These are phyloP conservation scores for Cryptus viduatorius DNA, from an alignment of 2,888 invertebrate genomes.

Conservation along the genomic window DNA sequence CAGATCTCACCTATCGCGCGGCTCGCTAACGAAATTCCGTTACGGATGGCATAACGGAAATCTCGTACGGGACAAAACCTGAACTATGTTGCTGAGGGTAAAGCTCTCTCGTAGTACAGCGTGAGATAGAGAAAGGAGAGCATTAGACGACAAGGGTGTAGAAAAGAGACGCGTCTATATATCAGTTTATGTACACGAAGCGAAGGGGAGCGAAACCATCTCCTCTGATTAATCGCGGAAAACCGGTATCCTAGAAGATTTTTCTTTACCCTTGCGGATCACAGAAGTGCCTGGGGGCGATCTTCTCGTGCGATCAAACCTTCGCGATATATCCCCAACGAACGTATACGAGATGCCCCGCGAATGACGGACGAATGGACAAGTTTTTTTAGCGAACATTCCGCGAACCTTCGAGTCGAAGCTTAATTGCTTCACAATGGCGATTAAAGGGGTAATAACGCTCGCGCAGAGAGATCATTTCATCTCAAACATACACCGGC, in stretches of 20 bases:
- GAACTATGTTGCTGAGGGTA: neutral
- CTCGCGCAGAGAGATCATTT: constrained; percentile 61
- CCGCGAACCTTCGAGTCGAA: constrained; percentile 52
- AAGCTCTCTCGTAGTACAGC: neutral
- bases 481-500: constrained; percentile 46
- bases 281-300: neutral
- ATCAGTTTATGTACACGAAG: neutral
- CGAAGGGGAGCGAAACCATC: constrained; percentile 25
- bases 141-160: neutral
- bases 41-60: constrained; percentile 75
- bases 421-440: constrained; percentile 70
- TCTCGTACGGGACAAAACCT: constrained; percentile 53
- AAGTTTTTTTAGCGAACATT: constrained; percentile 39
- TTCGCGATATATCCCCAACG: neutral
- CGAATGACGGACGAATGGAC: constrained; percentile 23
- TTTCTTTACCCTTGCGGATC: neutral
- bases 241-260: constrained; percentile 40
- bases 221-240: constrained; percentile 38
- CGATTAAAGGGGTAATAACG: constrained; percentile 66
- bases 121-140: neutral
- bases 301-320: neutral
- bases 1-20: constrained; percentile 34
- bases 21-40: constrained; percentile 66
- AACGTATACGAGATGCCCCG: neutral
- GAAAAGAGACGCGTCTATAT: constrained; percentile 4